phyloP scores from a whole-genome alignment of 2,797 vertebrate genomes.

The Parambassis ranga region DNA sequence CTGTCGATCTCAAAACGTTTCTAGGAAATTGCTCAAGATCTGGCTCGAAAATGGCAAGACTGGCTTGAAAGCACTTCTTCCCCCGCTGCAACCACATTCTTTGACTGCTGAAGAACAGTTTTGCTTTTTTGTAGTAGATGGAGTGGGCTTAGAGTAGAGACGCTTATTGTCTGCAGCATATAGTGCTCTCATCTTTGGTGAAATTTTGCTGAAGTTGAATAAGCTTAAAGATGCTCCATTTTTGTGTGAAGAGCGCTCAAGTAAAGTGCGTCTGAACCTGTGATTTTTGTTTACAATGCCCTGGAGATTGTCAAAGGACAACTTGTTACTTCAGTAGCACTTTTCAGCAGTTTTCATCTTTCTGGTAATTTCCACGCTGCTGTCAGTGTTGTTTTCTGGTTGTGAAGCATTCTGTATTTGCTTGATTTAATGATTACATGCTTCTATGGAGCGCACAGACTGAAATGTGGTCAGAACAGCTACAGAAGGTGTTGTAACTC shows the following conservation, averaged over 20 bases:
- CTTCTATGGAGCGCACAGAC: not conserved
- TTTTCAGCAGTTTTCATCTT: not conserved
- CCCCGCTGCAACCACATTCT: no score
- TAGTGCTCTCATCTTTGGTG: not conserved
- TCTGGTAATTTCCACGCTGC: not conserved
- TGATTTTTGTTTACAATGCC: conserved; percentile 2
- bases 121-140: not conserved
- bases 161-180: conserved; percentile 1
- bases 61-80: no score
- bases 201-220: conserved; percentile 15
- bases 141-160: not conserved
- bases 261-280: not conserved
- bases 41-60: no score
- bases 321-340: not conserved
- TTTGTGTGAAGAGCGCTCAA: conserved; percentile 1
- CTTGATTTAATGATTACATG: conserved; percentile 26
- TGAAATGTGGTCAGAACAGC: not conserved
- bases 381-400: not conserved
- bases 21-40: no score
- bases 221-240: conserved; percentile 7
- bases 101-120: no score
- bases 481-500: not conserved
- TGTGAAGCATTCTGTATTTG: not conserved
- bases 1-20: no score
- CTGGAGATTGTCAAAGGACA: conserved; percentile 1